Evolutionary conservation across 2,113 vertebrate genomes (phyloP), one percentile per base, ranked within the genome.

Genomic region (Datnioides undecimradiatus): DNA sequence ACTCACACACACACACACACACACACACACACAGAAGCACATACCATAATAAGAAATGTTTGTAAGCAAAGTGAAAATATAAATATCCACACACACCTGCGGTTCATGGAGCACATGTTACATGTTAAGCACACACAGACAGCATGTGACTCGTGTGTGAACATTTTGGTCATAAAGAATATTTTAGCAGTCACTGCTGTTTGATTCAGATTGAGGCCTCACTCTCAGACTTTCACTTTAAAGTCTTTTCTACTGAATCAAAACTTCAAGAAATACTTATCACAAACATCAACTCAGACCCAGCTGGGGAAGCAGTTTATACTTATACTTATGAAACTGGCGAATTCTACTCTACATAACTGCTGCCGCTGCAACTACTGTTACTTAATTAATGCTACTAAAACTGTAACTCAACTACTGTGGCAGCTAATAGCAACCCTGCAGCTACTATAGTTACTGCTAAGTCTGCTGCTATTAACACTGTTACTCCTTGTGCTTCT

Each of bases 121-220:
- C 10, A 6, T 60, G 46, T 51, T 14, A 21, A 41, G 48, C 36
- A 66, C 77, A 65, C 62, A 59, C 6, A 49, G 7, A 60, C 21
- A 2, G 9, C 4, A 21, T 63, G 66, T 19, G 48, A 52, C 38
- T 29, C 23, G 48, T 55, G 23, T 48, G 43, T 40, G 52, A 51
- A 63, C 25, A n/a, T 9, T 63, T 63, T 58, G 2, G 19, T 76
- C 17, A 1, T 5, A 19, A 65, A 73, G 14, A 78, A 73, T 60
- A 69, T 74, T 78, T 70, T 23, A 81, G 49, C 21, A 36, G 41
- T 43, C 34, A 12, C 23, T 54, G 11, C 33, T 60, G 36, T 19
- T 19, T 3, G 23, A 67, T 25, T 8, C 12, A 49, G 41, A 64
- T n/a, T 46, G 29, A 71, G 27, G 6, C 13, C 10, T 6, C 14